Evolutionary conservation across 1,140 invertebrate species (phyloP), one percentile per base, ranked within the genome.

Genomic region (Drosophila leontia): DNA sequence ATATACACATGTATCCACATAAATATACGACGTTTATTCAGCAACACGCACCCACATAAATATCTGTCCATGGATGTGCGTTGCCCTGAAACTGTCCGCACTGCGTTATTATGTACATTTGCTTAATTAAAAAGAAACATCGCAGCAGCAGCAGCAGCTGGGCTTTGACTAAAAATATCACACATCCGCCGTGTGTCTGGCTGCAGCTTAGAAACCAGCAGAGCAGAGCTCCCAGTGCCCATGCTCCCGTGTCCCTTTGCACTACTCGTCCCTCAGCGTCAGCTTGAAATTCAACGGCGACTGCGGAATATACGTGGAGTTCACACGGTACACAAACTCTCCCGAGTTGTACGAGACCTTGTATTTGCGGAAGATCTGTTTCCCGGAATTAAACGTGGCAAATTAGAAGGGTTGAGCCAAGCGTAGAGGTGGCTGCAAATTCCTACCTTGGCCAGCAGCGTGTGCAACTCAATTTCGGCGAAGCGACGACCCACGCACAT

Each of bases 401-500:
- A 64, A 70, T 65, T 68, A 78, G 39, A 72, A 19, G 9, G 44
- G 37, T 12, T 9, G 11, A 13, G 13, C 19, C 5, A 3, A 32
- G 5, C 19, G 35, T 4, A 13, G 15, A 2, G 34, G 7, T 15
- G 34, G 8, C 37, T n/a, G 15, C 47, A 7, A 41, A 45, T 32
- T 62, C 53, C 55, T 74, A 93, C 92, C 92, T 93, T 93, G 34
- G 95, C 95, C 50, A 97, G 85, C 50, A 97, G 93, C 47, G 96
- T 95, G 80, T 96, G 95, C 76, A 97, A 93, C 93, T 97, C 96
- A 15, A 95, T 95, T 92, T 97, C 97, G 3, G 97, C 97, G 88
- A 97, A 96, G 75, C 97, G 93, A 62, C 96, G 94, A 11, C 97
- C 97, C 32, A 97, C 94, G 91, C 97, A 98, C 94, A 97, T 96